Conservation (phyloP, 2,113 vertebrate species). For the Anolis sagrei region DNA sequence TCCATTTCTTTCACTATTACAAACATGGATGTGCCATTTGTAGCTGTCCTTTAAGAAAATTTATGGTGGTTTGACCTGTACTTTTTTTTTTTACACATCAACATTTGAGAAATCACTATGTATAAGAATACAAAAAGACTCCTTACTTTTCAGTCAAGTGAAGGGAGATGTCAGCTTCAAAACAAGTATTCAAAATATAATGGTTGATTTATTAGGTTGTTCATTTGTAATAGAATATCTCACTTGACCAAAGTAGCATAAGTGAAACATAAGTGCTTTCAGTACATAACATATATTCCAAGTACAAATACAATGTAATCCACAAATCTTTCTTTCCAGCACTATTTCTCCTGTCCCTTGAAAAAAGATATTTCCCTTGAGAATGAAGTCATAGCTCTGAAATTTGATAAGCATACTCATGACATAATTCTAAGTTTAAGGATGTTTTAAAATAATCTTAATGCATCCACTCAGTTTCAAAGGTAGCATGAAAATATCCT, state of each 20-base stretch:
- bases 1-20: not conserved
- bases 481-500: not conserved
- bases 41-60: not conserved
- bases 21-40: not conserved
- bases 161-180: not conserved
- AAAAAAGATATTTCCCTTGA: conserved; percentile 1
- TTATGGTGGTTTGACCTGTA: not conserved
- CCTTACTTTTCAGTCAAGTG: not conserved
- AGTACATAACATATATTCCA: not conserved
- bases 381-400: not conserved
- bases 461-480: not conserved
- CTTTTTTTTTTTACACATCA: not conserved
- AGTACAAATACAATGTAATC: not conserved
- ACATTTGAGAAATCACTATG: not conserved
- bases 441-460: not conserved
- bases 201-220: not conserved
- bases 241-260: not conserved
- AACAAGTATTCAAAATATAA: not conserved
- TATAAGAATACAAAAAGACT: not conserved
- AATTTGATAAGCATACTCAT: conserved; percentile 7
- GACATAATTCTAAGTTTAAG: conserved; percentile 18
- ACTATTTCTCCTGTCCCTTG: not conserved
- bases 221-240: conserved; percentile 22
- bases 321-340: not conserved
- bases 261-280: conserved; percentile 10